Conservation (phyloP, 2,888 invertebrate species). For the Dryococelus australis region DNA sequence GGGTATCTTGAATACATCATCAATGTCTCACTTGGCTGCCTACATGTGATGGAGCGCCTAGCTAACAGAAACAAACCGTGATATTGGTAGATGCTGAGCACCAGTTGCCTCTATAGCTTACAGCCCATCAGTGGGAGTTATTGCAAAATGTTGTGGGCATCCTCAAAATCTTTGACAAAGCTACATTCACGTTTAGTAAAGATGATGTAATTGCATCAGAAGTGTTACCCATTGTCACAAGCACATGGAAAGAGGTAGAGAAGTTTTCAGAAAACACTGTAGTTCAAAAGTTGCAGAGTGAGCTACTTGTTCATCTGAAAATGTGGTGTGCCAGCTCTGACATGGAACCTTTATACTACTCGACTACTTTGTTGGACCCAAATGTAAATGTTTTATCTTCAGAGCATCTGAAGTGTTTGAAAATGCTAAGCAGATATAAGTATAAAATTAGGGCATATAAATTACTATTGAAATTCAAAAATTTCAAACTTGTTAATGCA, state of each 20-base stretch:
- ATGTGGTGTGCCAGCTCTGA: neutral
- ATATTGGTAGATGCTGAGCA: neutral
- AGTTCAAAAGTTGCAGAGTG: neutral
- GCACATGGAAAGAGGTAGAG: neutral
- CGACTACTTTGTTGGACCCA: neutral
- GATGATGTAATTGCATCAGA: neutral
- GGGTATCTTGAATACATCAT: neutral
- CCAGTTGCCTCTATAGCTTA: neutral
- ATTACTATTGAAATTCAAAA: too few species aligned
- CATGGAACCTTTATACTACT: neutral
- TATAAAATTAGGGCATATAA: too few species aligned
- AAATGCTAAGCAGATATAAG: too few species aligned
- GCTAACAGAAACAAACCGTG: neutral
- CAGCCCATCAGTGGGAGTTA: neutral
- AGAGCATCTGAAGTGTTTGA: neutral
- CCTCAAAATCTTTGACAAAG: neutral
- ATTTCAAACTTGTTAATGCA: too few species aligned
- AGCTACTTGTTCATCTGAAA: neutral
- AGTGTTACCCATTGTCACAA: conserved; percentile 11
- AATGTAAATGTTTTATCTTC: neutral
- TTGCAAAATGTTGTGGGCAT: neutral
- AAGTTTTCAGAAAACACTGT: neutral
- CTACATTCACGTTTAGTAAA: neutral
- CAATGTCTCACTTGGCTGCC: neutral
- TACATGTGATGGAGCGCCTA: neutral